These are phyloP conservation scores for Automeris io DNA, from an alignment of 2,888 invertebrate species.

Conservation along the genomic window DNA sequence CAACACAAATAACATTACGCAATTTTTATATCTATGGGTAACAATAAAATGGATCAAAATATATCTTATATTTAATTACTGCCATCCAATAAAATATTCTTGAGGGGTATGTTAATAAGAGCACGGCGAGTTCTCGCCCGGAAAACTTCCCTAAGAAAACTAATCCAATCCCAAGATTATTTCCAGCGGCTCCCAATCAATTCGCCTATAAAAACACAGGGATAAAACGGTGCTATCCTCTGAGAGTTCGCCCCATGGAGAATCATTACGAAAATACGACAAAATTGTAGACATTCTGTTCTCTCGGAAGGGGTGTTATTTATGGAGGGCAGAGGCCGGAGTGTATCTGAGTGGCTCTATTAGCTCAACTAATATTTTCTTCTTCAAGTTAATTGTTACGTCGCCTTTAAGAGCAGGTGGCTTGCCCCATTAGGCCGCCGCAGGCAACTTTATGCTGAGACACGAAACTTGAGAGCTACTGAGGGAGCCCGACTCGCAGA, in stretches of 20 bases:
- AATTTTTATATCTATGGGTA: slow-evolving; percentile 10
- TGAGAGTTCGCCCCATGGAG: slow-evolving; percentile 46
- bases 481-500: slow-evolving; percentile 48
- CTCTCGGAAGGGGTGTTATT: slow-evolving; percentile 63
- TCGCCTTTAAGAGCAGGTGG: slow-evolving; percentile 73
- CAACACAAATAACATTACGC: slow-evolving; percentile 10
- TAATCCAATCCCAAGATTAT: slow-evolving; percentile 62
- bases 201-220: slow-evolving; percentile 62
- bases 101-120: slow-evolving; percentile 50
- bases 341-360: slow-evolving; percentile 69
- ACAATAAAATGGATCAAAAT: slow-evolving; percentile 23
- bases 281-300: slow-evolving; percentile 56
- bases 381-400: slow-evolving; percentile 73
- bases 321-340: slow-evolving; percentile 59
- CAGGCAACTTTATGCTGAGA: slow-evolving; percentile 53
- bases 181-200: slow-evolving; percentile 61
- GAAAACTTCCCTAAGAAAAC: slow-evolving; percentile 53
- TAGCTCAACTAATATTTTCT: slow-evolving; percentile 74
- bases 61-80: slow-evolving; percentile 42
- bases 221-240: slow-evolving; percentile 42
- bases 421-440: slow-evolving; percentile 64
- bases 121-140: slow-evolving; percentile 31
- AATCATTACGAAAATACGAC: slow-evolving; percentile 69
- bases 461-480: slow-evolving; percentile 58
- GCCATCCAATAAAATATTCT: slow-evolving; percentile 40